Base-by-base conservation (phyloP, 2,113 vertebrate species). In the Cygnus buccinator region DNA sequence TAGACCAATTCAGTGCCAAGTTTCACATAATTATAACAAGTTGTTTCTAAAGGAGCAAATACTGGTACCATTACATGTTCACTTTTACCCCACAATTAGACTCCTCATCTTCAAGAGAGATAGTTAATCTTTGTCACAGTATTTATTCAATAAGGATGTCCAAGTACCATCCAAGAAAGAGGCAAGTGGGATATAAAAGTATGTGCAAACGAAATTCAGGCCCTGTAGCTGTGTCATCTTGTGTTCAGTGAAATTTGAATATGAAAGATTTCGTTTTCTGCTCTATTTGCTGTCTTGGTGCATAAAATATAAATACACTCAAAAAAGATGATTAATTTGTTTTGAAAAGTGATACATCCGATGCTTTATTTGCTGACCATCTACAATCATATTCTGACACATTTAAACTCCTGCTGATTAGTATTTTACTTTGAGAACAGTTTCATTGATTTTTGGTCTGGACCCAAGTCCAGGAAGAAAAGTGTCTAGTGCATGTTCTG, bases 151-250 rank as follows among this genome's bases (percentile, higher is more conserved):
- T 85, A 88, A n/a, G 20, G 9, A 72, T 62, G 35, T 72, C 66
- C 35, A 90, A 78, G 31, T 3, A 1, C 2, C 0, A 22, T 59
- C 21, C 52, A 92, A 76, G 66, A 62, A 84, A 87, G 55, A 85
- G 44, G 29, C 46, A 80, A 61, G 65, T 63, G 52, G 54, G 66
- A 84, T 71, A 17, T 28, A 86, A 71, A 14, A 75, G 20, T 18
- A 44, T 18, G 84, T 84, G 80, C 29, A 96, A 94, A 95, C 85
- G 29, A 58, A 94, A 91, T 95, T 94, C 81, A 83, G 77, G 59
- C 66, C 87, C 84, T 85, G 50, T 74, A 85, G 78, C 91, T 91
- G 67, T 82, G 87, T 90, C 74, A 89, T 86, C 14, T 23, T 70
- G 37, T 84, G 82, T 90, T 79, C 33, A 37, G 29, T 71, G 80